These are phyloP conservation scores for Trachelus troglodyta DNA, from an alignment of 2,888 invertebrate species.

Conservation along the genomic window DNA sequence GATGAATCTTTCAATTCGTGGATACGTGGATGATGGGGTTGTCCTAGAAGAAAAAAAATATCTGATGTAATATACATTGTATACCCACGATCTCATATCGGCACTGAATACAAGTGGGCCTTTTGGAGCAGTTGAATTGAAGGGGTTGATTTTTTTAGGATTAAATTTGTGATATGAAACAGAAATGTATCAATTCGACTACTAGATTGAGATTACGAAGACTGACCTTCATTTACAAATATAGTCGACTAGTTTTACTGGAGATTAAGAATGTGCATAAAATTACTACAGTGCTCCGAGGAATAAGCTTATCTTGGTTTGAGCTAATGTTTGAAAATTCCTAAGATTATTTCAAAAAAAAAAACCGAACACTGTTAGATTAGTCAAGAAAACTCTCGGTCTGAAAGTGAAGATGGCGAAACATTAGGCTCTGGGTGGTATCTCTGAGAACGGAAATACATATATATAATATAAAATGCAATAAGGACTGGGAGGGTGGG, in stretches of 20 bases:
- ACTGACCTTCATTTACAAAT: background rate
- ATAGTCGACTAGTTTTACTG: background rate
- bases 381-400: background rate
- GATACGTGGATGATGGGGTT: background rate
- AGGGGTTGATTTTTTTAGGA: background rate
- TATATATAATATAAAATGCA: constrained; percentile 59
- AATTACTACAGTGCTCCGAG: background rate
- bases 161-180: background rate
- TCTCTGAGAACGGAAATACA: constrained; percentile 32
- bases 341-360: background rate
- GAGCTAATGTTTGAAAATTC: background rate
- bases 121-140: background rate
- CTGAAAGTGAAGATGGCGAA: background rate
- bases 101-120: background rate
- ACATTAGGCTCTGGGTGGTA: background rate
- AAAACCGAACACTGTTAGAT: background rate
- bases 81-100: background rate
- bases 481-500: constrained; percentile 51
- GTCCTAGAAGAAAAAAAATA: background rate
- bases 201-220: background rate
- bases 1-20: constrained; percentile 8
- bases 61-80: background rate
- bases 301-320: background rate
- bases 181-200: background rate
- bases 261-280: background rate